These are phyloP conservation scores for Sisor rabdophorus DNA, from an alignment of 2,113 vertebrate species.

Conservation along the genomic window DNA sequence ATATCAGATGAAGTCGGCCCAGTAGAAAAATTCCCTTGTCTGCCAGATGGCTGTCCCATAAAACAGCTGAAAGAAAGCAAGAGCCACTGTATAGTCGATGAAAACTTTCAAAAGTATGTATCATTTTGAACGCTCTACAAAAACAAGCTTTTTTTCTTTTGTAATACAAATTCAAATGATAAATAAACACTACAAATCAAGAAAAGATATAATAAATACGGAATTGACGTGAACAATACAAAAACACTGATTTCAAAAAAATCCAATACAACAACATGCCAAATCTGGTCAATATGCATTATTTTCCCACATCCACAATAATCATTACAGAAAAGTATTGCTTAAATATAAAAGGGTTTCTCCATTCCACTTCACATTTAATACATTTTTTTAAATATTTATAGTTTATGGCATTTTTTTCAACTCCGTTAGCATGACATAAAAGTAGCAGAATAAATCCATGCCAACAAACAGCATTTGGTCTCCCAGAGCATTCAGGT, in stretches of 20 bases:
- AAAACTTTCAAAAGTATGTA: not conserved
- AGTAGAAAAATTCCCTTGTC: too few relatives aligned
- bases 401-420: constrained; percentile 54
- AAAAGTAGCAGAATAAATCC: constrained; percentile 49
- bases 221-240: constrained; percentile 11
- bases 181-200: constrained; percentile 58
- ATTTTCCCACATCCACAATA: constrained; percentile 16
- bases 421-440: not conserved
- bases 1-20: too few relatives aligned
- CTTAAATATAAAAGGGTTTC: constrained; percentile 44
- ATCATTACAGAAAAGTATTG: constrained; percentile 33
- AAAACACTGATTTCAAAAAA: constrained; percentile 36
- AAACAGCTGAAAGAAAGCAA: not conserved
- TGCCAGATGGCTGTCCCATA: not conserved
- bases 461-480: constrained; percentile 71
- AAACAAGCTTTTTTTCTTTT: constrained; percentile 53
- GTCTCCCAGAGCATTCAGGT: constrained; percentile 57
- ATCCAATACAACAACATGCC: constrained; percentile 21
- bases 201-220: constrained; percentile 29
- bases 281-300: constrained; percentile 27
- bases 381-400: not conserved
- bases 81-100: constrained; percentile 2
- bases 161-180: constrained; percentile 62
- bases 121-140: constrained; percentile 48
- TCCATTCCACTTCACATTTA: constrained; percentile 16